Percentiles rank a stretch among this genome's conserved stretches.
These are phyloP conservation scores for Petrosia ficiformis DNA, from an alignment of 37 sponge, comb jelly and placozoan species.

Conservation along the genomic window DNA sequence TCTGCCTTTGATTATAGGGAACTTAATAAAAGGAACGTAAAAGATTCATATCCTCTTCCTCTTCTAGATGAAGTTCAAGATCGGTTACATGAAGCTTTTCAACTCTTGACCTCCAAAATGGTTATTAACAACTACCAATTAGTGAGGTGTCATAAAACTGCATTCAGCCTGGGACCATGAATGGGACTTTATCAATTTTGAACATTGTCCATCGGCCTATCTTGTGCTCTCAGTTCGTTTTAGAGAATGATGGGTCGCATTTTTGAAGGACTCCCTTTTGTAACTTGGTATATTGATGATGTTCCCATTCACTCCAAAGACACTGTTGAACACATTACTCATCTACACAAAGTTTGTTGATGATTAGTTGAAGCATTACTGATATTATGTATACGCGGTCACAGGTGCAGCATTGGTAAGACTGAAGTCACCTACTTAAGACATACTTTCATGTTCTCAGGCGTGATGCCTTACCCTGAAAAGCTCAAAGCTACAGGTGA, in stretches of 20 bases:
- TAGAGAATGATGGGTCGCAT: slow-evolving; percentile 23
- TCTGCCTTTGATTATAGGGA: slow-evolving; percentile 10
- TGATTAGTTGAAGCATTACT: slow-evolving; percentile 13
- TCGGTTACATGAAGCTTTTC: slow-evolving; percentile 19
- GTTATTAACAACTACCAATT: slow-evolving; percentile 35
- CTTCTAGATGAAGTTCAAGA: slow-evolving; percentile 36
- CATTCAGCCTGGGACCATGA: slow-evolving; percentile 33
- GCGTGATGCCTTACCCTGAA: slow-evolving; percentile 26
- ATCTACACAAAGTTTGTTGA: slow-evolving; percentile 9
- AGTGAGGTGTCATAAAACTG: slow-evolving; percentile 1
- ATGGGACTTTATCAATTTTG: slow-evolving; percentile 26
- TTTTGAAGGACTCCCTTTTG: slow-evolving; percentile 2
- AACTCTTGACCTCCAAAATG: slow-evolving; percentile 25
- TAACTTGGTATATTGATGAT: slow-evolving; percentile 20
- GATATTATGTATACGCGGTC: slow-evolving; percentile 4
- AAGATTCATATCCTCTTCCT: slow-evolving; percentile 30
- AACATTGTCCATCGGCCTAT: slow-evolving; percentile 26
- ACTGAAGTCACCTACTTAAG: slow-evolving; percentile 21
- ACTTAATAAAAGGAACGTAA: not conserved
- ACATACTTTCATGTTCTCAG: slow-evolving; percentile 18
- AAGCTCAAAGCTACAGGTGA: slow-evolving; percentile 8
- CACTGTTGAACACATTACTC: not conserved
- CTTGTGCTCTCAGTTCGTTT: slow-evolving; percentile 16
- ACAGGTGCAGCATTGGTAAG: slow-evolving; percentile 14
- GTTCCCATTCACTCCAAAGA: slow-evolving; percentile 8